A percentile compares a stretch with the other conserved stretches of the same genome.
Conservation (phyloP, 2,797 vertebrate genomes). For the Girardinus metallicus region DNA sequence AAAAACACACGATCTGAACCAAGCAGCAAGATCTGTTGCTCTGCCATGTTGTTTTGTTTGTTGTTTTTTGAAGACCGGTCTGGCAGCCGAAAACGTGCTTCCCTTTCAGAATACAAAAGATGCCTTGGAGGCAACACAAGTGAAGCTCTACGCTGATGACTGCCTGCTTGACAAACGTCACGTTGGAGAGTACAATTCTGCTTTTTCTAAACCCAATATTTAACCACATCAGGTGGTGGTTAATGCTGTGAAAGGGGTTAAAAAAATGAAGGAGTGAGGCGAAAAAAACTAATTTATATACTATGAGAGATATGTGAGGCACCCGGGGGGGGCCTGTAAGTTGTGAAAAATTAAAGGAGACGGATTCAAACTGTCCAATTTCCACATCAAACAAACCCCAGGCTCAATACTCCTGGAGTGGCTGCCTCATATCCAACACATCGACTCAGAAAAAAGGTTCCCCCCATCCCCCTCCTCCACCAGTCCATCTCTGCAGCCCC, state of each 20-base stretch:
- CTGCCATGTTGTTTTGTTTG: conserved; percentile 75
- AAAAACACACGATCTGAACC: conserved; percentile 70
- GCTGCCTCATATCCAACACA: conserved; percentile 90
- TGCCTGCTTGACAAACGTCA: conserved; percentile 76
- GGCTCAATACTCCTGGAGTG: conserved; percentile 94
- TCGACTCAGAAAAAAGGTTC: conserved; percentile 86
- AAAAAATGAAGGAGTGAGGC: conserved; percentile 56
- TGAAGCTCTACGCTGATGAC: conserved; percentile 82
- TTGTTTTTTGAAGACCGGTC: conserved; percentile 74
- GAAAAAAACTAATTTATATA: conserved; percentile 84
- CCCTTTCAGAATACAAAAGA: conserved; percentile 83
- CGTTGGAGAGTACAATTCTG: conserved; percentile 63
- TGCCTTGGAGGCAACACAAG: conserved; percentile 79
- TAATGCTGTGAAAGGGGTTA: conserved; percentile 56
- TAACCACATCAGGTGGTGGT: conserved; percentile 45
- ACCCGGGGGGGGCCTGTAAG: conserved; percentile 93
- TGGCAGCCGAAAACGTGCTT: conserved; percentile 65
- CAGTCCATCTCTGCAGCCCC: conserved; percentile 66
- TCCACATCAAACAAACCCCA: conserved; percentile 99
- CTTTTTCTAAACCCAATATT: conserved; percentile 21
- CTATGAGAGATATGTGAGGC: conserved; percentile 89
- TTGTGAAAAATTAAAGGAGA: conserved; percentile 99
- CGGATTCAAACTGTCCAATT: conserved; percentile 99
- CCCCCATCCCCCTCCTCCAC: conserved; percentile 51
- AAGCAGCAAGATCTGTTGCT: conserved; percentile 74